These are phyloP conservation scores for Mormoops blainvillei DNA, from an alignment of 2,113 vertebrate genomes.

Conservation along the genomic window DNA sequence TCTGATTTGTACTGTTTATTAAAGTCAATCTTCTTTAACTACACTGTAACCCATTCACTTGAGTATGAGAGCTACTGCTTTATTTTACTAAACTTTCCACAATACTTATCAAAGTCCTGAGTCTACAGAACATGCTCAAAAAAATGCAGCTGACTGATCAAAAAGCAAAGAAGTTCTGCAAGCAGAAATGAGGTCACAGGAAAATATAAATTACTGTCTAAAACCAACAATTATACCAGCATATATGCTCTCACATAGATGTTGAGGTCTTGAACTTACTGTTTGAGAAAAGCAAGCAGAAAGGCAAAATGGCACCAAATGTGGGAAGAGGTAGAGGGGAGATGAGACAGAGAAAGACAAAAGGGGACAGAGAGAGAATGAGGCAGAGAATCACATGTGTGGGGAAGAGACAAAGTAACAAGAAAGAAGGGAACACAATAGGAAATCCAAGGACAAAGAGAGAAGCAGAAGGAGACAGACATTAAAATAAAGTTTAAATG, in stretches of 20 bases:
- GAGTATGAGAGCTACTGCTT: background rate
- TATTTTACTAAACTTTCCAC: background rate
- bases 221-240: background rate
- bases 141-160: background rate
- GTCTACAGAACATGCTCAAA: background rate
- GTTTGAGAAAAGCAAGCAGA: background rate
- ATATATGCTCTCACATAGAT: background rate
- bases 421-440: background rate
- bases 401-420: background rate
- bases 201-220: background rate
- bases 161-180: background rate
- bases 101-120: background rate
- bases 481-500: background rate
- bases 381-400: background rate
- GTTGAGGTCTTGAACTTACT: background rate
- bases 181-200: background rate
- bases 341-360: background rate
- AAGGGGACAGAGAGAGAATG: background rate
- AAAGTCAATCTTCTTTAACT: background rate
- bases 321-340: background rate
- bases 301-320: background rate
- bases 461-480: background rate
- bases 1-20: background rate
- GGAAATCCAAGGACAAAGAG: background rate
- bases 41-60: background rate